These are phyloP conservation scores for Accipiter virgatus DNA, from an alignment of 2,113 vertebrate genomes.

Conservation along the genomic window DNA sequence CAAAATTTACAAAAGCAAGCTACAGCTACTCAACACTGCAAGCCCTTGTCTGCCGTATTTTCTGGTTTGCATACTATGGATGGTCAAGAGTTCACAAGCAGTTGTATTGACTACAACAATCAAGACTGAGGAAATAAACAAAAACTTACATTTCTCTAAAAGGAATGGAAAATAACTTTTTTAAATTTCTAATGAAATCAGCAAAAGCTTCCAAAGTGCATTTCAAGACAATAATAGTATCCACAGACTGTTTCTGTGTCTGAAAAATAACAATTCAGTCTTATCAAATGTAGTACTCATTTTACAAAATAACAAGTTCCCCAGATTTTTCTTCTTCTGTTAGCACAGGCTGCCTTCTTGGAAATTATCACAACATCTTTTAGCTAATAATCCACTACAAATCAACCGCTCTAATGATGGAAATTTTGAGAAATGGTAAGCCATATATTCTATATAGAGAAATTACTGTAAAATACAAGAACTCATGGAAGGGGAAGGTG, in stretches of 20 bases:
- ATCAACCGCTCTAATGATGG: not conserved
- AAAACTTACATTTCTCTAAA: not conserved
- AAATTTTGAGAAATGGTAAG: not conserved
- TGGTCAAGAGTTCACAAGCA: not conserved
- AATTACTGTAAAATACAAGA: not conserved
- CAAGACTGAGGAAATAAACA: not conserved
- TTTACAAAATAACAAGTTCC: not conserved
- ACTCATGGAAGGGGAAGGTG: not conserved
- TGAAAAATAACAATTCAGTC: not conserved
- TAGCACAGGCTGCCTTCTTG: not conserved
- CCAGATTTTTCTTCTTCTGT: not conserved
- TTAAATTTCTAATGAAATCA: not conserved
- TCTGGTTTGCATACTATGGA: not conserved
- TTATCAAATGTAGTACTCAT: not conserved
- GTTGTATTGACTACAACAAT: not conserved
- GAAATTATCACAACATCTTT: not conserved
- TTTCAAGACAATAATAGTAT: not conserved
- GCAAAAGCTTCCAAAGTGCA: not conserved
- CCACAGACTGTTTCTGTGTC: not conserved
- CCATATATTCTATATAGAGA: not conserved
- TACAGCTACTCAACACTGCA: not conserved
- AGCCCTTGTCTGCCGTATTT: not conserved
- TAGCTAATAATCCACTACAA: not conserved
- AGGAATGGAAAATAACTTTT: not conserved
- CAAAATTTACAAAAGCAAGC: not conserved